Base-by-base conservation (phyloP, 2,888 invertebrate genomes). In the Gerris lacustris region DNA sequence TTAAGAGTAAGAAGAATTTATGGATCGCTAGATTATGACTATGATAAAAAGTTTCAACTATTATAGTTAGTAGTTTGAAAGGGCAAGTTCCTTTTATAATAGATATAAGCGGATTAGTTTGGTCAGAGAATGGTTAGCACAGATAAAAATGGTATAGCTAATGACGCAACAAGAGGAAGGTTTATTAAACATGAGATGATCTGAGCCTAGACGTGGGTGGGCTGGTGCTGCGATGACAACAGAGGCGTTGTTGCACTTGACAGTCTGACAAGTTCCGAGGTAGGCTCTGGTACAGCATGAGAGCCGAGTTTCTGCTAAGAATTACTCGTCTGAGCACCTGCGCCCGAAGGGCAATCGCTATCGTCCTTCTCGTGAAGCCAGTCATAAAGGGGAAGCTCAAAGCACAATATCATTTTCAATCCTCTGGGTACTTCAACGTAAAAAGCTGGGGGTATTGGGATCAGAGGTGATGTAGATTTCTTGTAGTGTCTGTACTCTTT, bases 361-460 rank as follows among this genome's bases (percentile, higher is more conserved):
- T 75, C 74, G 62, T 73, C 73, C 76, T 86, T 87, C 47, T 85
- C 88, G 44, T 89, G 87, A 77, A 87, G 81, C 6, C 88, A 88
- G 79, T 94, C 88, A 79, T 95, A 95, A 72, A 94, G 84, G 0
- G 94, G 94, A 78, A 88, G 93, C 80, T 95, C 95, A 79, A 93
- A 94, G 80, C 94, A 94, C 67, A 93, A 80, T 31, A 92, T 83
- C 78, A 87, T 91, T 80, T 94, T 94, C 68, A 95, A 80, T 74
- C 89, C 89, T 77, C 85, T 84, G 0, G 94, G 94, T 64, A 94
- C 90, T 79, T 91, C 91, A n/a, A 88, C 88, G 81, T 94, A 95
- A 67, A 94, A 87, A 2, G 89, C 85, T 0, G 93, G 91, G 7
- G 94, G 94, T 73, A 95, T 87, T 6, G 93, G 94, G 79, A 95